Base-by-base conservation (phyloP, 1,140 invertebrate species). In the Acromyrmex charruanus region DNA sequence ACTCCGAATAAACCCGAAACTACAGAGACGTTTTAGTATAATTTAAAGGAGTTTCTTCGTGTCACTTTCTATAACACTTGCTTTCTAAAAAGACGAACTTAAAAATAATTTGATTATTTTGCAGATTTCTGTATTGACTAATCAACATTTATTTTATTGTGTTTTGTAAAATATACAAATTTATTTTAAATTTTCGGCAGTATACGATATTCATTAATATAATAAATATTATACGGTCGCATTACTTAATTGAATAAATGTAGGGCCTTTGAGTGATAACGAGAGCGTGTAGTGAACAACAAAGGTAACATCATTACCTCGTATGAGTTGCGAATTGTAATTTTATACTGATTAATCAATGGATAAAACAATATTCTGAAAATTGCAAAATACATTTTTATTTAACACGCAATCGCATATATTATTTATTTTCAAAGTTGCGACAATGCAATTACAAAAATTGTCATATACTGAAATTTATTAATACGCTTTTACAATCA, bases 231-330 rank as follows among this genome's bases (percentile, higher is more conserved):
- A 49, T n/a, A 51, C 14, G 35, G 21, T 10, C 28, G 28, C 55
- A 31, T 84, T 59, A 71, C 59, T 72, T 69, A 89, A 89, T 89
- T 81, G 80, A 89, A 86, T 61, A 71, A 88, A 88, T 74, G 75
- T 55, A 63, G 63, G 77, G 25, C 51, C 88, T 89, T 88, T 77
- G 75, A 88, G 66, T 86, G 61, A 87, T 81, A 77, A 63, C 63
- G 61, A 49, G 66, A 51, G 9, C 28, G 65, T 18, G 18, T 31
- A n/a, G 18, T 49, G 53, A 61, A 59, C 80, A 72, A 65, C 55
- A 61, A 81, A 81, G 21, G 49, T 81, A 81, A 81, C 65, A 28
- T 71, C 21, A 25, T 81, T 81, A 81, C 49, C 21, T 39, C 31
- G 39, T 49, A 44, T 61, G 12, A 49, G 9, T 25, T 72, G 39